Evolutionary conservation across 23 tunicate genomes (phyloP).

Genomic region (Ascidia mentula): DNA sequence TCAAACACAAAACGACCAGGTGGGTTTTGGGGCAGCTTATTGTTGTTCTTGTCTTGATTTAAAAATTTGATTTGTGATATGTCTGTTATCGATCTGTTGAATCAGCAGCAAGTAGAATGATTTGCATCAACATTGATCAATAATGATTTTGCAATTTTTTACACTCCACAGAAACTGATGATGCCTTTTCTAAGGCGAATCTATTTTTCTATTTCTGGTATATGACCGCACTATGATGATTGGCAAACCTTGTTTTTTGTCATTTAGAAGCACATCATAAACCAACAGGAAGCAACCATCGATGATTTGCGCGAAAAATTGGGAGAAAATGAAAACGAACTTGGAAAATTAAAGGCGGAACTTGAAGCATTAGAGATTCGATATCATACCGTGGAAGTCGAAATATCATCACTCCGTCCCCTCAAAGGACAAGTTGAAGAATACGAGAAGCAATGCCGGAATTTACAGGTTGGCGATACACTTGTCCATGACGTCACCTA

Average conservation of each 20-base stretch:
- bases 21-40: too few species aligned
- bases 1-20: background rate
- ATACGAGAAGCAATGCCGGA: slow-evolving; percentile 29
- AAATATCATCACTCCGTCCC: slow-evolving; percentile 5
- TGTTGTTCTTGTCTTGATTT: too few species aligned
- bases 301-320: slow-evolving; percentile 36
- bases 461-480: slow-evolving; percentile 20
- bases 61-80: too few species aligned
- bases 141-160: too few species aligned
- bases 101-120: too few species aligned
- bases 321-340: background rate
- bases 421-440: slow-evolving; percentile 32
- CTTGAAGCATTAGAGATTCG: slow-evolving; percentile 10
- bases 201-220: too few species aligned
- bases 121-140: too few species aligned
- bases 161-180: too few species aligned
- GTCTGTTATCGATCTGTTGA: too few species aligned
- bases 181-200: too few species aligned
- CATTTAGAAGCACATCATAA: background rate
- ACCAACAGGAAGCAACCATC: background rate
- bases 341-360: slow-evolving; percentile 8
- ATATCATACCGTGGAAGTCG: slow-evolving; percentile 7
- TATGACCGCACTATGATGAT: too few species aligned
- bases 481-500: background rate
- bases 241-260: too few species aligned